Conservation (phyloP, 2,797 vertebrate genomes). For the Hydrolagus colliei region DNA sequence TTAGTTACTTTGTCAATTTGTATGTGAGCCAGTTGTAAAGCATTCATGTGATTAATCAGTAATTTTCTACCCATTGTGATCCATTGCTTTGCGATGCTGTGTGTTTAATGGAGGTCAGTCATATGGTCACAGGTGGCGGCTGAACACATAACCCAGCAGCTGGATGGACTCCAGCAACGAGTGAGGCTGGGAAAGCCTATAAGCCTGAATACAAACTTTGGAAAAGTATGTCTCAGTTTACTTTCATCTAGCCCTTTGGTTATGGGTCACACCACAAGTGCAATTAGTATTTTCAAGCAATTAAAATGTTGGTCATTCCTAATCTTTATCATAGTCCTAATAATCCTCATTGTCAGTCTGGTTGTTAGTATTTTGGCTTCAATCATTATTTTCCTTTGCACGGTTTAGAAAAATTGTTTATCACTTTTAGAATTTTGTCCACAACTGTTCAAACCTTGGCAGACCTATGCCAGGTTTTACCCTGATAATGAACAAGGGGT, state of each 20-base stretch:
- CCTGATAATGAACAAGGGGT: constrained; percentile 48
- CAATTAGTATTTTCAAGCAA: neutral
- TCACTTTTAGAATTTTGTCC: constrained; percentile 44
- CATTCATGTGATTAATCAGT: no score
- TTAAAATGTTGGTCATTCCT: constrained; percentile 34
- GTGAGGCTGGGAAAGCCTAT: no score
- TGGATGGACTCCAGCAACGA: no score
- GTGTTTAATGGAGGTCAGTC: no score
- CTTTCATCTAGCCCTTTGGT: neutral
- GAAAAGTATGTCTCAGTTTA: neutral
- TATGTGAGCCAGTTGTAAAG: no score
- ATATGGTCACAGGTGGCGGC: no score
- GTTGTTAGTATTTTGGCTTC: constrained; percentile 33
- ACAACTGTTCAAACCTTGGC: constrained; percentile 56
- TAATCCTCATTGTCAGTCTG: constrained; percentile 47
- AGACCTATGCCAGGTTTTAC: constrained; percentile 64
- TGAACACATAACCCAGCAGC: no score
- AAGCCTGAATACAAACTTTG: no score
- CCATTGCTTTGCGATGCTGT: no score
- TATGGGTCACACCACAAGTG: neutral
- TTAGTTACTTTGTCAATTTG: no score
- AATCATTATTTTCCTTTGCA: constrained; percentile 47
- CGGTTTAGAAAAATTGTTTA: neutral
- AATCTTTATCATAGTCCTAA: constrained; percentile 61
- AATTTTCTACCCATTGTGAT: no score